A percentile compares a stretch with the other conserved stretches of the same genome.
phyloP scores from a whole-genome alignment of 2,888 invertebrate genomes.

The Dugesia japonica region DNA sequence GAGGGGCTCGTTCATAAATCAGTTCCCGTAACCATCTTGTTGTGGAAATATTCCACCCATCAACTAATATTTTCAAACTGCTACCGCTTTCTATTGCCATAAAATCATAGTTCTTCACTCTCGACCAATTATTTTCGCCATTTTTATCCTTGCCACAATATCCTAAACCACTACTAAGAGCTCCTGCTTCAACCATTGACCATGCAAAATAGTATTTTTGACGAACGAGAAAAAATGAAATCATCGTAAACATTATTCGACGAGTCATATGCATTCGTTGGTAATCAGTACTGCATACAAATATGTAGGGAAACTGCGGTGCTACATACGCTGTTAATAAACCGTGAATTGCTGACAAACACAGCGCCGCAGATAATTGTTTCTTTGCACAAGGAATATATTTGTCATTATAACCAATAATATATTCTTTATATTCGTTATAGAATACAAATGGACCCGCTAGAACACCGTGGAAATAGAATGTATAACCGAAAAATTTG shows the following conservation, averaged over 20 bases:
- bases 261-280: constrained; percentile 23
- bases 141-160: constrained; percentile 63
- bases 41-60: constrained; percentile 85
- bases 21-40: constrained; percentile 53
- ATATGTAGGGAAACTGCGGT: constrained; percentile 26
- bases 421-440: constrained; percentile 76
- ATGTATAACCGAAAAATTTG: constrained; percentile 54
- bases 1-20: constrained; percentile 69
- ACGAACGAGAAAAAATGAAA: constrained; percentile 47
- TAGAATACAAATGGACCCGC: constrained; percentile 86
- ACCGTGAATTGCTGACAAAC: background rate
- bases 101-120: constrained; percentile 75
- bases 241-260: constrained; percentile 20
- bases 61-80: constrained; percentile 69
- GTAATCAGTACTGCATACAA: constrained; percentile 22
- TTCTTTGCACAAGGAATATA: background rate
- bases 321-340: constrained; percentile 25
- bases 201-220: constrained; percentile 94
- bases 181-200: constrained; percentile 79
- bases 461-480: constrained; percentile 81
- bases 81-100: constrained; percentile 69
- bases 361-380: background rate
- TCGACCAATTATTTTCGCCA: constrained; percentile 70
- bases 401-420: constrained; percentile 54
- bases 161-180: constrained; percentile 79